Conservation (phyloP, 2,113 vertebrate genomes). For the Saccopteryx leptura region DNA sequence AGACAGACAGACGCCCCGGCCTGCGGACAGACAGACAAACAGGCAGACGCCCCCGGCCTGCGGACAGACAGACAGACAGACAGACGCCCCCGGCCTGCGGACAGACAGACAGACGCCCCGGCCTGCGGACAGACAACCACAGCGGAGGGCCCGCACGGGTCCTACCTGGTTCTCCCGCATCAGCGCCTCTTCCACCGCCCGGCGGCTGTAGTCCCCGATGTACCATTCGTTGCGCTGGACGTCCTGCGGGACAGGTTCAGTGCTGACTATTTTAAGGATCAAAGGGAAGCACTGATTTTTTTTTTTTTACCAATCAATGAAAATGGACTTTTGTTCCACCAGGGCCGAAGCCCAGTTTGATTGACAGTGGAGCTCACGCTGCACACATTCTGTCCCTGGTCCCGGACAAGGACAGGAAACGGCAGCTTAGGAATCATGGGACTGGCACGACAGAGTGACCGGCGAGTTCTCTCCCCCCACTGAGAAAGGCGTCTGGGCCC, state of each 20-base stretch:
- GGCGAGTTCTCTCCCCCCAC: not conserved
- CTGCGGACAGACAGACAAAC: too few species aligned
- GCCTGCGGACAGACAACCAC: not conserved
- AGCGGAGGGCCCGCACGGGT: rapidly evolving
- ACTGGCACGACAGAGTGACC: rapidly evolving
- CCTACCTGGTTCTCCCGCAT: conserved; percentile 91
- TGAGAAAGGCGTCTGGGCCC: not conserved
- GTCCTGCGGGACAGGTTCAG: conserved; percentile 83
- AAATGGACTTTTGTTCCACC: not conserved
- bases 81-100: not conserved
- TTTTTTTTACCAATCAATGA: not conserved
- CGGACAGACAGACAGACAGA: not conserved
- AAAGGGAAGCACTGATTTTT: not conserved
- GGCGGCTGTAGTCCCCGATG: conserved; percentile 88
- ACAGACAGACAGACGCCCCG: too few species aligned
- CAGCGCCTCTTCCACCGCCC: conserved; percentile 91
- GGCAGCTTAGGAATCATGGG: not conserved
- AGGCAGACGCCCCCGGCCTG: not conserved
- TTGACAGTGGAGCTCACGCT: not conserved
- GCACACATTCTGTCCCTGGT: not conserved
- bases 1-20: not conserved
- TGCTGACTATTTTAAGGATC: conserved; percentile 3
- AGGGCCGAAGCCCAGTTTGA: not conserved
- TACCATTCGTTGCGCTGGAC: conserved; percentile 91
- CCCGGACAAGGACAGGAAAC: not conserved